Base-by-base conservation (phyloP, 2,888 invertebrate species). In the Eudiplozoon nipponicum region DNA sequence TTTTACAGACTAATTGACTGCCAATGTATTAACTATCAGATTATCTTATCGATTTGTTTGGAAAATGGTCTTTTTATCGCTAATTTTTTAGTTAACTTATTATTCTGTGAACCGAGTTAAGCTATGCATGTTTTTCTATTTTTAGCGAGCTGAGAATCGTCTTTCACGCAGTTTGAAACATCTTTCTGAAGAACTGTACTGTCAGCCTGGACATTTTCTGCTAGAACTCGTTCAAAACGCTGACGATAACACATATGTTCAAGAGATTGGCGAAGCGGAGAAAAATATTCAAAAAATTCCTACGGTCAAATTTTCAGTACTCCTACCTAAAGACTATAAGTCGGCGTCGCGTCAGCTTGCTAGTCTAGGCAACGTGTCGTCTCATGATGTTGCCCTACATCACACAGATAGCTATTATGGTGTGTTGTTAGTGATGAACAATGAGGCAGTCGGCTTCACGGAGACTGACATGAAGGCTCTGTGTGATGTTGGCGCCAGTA, bases 211-310 rank as follows among this genome's bases (percentile, higher is more conserved):
- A 3, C 57, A 57, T 48, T 57, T 59, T 49, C 53, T 59, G 11
- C 48, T 56, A 26, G 58, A 59, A 47, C 47, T 59, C 37, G 50
- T 51, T 11, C 59, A 59, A 50, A 59, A 59, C 48, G 58, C 59
- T 18, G 59, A 59, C 36, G 59, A 59, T 47, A 58, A 59, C 44
- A 39, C 44, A 38, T 59, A 59, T 48, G 45, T 49, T n/a, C 47
- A 48, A 7, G 45, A 48, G 3, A 38, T 50, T 20, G 34, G 45
- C 17, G 40, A 43, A 13, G 43, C 44, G 17, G 13, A 43, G 2
- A 13, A 22, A 9, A 18, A 43, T 17, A n/a, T 13, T 3, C 19
- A 20, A 20, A 2, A 11, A 2, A 33, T 7, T 3, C 15, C 7
- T 23, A 2, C 20, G 22, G n/a, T n/a, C 11, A 19, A 26, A 4